A percentile compares a stretch with the other conserved stretches of the same genome.
phyloP scores from a whole-genome alignment of 2,888 invertebrate species.

The Lacanobia wlatinum region DNA sequence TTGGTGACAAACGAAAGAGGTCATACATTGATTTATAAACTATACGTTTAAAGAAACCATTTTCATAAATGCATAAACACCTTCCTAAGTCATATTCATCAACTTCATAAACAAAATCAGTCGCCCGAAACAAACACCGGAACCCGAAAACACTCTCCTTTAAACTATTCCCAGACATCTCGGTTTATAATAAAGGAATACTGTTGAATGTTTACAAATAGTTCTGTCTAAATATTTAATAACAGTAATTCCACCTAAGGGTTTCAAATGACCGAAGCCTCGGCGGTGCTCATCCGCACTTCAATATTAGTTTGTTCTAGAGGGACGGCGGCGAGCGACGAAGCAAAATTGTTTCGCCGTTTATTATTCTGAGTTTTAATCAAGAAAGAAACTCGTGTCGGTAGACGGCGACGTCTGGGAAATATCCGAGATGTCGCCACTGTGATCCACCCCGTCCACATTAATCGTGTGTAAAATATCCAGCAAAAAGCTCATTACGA shows the following conservation, averaged over 20 bases:
- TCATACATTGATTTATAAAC: neutral
- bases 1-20: neutral
- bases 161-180: constrained; percentile 2
- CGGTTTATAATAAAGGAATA: constrained; percentile 20
- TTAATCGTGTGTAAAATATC: constrained; percentile 83
- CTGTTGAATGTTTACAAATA: constrained; percentile 44
- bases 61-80: neutral
- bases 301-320: constrained; percentile 83
- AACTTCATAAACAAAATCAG: neutral
- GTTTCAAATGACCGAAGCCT: constrained; percentile 71
- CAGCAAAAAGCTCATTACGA: constrained; percentile 75
- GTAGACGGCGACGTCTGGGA: constrained; percentile 77
- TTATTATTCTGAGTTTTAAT: constrained; percentile 89
- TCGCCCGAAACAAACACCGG: neutral
- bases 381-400: constrained; percentile 82
- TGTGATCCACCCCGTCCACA: constrained; percentile 74
- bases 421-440: constrained; percentile 77
- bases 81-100: neutral
- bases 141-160: no score
- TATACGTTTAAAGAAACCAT: neutral
- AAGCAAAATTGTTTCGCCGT: constrained; percentile 86
- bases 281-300: constrained; percentile 74
- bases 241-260: constrained; percentile 52
- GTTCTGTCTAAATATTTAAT: constrained; percentile 58
- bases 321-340: constrained; percentile 71